Base-by-base conservation (phyloP, 2,113 vertebrate genomes). In the Oxygymnocypris stewartii region DNA sequence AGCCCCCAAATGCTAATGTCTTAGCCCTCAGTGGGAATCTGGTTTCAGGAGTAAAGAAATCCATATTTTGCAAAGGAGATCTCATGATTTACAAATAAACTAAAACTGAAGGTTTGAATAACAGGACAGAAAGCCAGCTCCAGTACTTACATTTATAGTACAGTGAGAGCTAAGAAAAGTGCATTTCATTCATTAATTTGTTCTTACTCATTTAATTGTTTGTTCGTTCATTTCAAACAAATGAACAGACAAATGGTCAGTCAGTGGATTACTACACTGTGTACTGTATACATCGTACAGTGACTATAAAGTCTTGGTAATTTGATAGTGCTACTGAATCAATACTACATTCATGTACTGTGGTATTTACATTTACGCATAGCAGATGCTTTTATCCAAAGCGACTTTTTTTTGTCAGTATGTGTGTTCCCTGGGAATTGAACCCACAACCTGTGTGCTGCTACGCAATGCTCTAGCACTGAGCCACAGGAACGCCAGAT, bases 41-140 rank as follows among this genome's bases (percentile, higher is more conserved):
- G 42, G 40, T 82, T 82, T 82, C 40, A 51, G 28, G 13, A 10
- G 35, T 59, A 54, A 42, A 81, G 57, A 81, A 81, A 81, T 81
- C 9, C 14, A 63, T 42, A 16, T 16, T 63, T 80, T 42, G 25
- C n/a, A 65, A 65, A 37, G 14, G 35, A 28, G 7, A 44, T 31
- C 12, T 81, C 35, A 51, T 82, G 54, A 80, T 82, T 69, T 82
- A 44, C n/a, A 82, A 37, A 82, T 82, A 69, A 49, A 35, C 25
- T 82, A 31, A 28, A 35, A 67, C 14, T 44, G 14, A 67, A 69
- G 28, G 44, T 67, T 20, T 2, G 69, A 69, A 47, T 49, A 49
- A 44, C 16, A 63, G 44, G 1, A 65, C 42, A 25, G 20, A 63
- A 82, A 69, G 20, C 54, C 12, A 25, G 6, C 8, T 69, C 25